A percentile compares a stretch with the other conserved stretches of the same genome.
phyloP scores from a whole-genome alignment of 2,113 vertebrate species.

The Oncorhynchus gorbuscha region DNA sequence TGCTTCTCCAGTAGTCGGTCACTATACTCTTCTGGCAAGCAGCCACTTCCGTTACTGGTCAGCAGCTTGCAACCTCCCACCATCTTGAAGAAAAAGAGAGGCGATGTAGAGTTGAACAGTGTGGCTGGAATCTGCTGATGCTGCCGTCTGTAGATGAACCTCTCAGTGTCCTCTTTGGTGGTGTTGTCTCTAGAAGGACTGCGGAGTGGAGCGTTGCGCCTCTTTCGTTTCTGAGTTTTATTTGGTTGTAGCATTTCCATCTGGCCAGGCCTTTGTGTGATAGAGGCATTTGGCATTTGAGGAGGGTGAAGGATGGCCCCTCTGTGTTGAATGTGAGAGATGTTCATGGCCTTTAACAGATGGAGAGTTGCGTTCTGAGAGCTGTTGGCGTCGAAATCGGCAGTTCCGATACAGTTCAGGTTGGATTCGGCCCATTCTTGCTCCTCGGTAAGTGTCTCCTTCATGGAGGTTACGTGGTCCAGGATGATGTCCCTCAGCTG shows the following conservation, averaged over 20 bases:
- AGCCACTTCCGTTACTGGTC: constrained; percentile 1
- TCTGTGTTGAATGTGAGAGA: neutral
- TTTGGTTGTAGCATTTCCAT: neutral
- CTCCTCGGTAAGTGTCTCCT: constrained; percentile 6
- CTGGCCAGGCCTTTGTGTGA: too few species aligned
- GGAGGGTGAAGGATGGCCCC: neutral
- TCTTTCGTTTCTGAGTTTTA: neutral
- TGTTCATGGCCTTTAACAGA: neutral
- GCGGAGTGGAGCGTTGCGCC: neutral
- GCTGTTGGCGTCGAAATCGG: neutral
- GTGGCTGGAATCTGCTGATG: neutral
- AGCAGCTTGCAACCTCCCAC: constrained; percentile 1
- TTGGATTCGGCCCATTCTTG: neutral
- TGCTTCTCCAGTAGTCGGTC: neutral
- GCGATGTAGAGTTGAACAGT: neutral
- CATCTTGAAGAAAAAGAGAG: constrained; percentile 11
- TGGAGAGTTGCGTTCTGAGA: neutral
- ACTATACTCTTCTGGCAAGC: constrained; percentile 1
- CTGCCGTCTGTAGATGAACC: neutral
- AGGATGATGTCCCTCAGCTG: neutral
- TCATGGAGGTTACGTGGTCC: neutral
- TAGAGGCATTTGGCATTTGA: neutral
- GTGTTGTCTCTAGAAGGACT: neutral
- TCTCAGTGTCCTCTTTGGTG: neutral
- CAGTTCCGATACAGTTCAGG: neutral